Conservation (phyloP, 1,140 invertebrate species). For the Drosophila orena region DNA sequence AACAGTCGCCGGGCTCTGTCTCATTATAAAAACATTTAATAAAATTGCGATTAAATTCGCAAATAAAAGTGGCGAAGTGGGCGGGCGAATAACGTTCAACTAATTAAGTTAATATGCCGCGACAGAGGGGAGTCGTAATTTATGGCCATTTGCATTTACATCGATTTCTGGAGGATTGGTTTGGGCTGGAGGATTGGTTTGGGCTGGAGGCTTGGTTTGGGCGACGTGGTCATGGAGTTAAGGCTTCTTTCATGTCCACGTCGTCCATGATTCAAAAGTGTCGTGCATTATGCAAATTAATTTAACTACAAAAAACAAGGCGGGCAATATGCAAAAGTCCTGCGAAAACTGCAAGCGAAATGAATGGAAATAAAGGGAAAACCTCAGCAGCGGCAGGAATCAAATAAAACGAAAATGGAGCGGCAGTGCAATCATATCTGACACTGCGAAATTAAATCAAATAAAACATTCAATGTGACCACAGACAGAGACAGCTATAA, state of each 20-base stretch:
- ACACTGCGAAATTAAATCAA: slow-evolving; percentile 56
- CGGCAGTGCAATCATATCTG: slow-evolving; percentile 28
- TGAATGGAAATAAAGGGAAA: slow-evolving; percentile 8
- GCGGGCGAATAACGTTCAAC: slow-evolving; percentile 36
- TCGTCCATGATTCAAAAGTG: slow-evolving; percentile 30
- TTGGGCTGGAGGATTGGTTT: not conserved
- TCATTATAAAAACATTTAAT: slow-evolving; percentile 59
- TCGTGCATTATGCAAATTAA: slow-evolving; percentile 59
- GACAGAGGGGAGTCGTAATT: slow-evolving; percentile 32
- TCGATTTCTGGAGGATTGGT: slow-evolving; percentile 31
- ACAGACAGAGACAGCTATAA: slow-evolving; percentile 4
- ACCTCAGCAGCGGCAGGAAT: slow-evolving; percentile 7
- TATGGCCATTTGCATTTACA: slow-evolving; percentile 55
- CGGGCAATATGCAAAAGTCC: slow-evolving; percentile 20
- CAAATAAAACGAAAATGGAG: slow-evolving; percentile 2
- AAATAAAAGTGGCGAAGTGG: slow-evolving; percentile 29
- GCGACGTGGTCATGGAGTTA: not conserved
- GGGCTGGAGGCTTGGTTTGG: no score
- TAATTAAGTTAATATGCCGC: slow-evolving; percentile 61
- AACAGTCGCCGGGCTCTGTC: not conserved
- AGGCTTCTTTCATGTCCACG: slow-evolving; percentile 5
- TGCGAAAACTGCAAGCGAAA: slow-evolving; percentile 18
- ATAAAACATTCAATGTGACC: slow-evolving; percentile 41
- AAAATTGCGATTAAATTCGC: slow-evolving; percentile 54
- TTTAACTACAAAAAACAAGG: slow-evolving; percentile 36